Evolutionary conservation across 2,888 invertebrate species (phyloP).

Genomic region (Callimorpha dominula): DNA sequence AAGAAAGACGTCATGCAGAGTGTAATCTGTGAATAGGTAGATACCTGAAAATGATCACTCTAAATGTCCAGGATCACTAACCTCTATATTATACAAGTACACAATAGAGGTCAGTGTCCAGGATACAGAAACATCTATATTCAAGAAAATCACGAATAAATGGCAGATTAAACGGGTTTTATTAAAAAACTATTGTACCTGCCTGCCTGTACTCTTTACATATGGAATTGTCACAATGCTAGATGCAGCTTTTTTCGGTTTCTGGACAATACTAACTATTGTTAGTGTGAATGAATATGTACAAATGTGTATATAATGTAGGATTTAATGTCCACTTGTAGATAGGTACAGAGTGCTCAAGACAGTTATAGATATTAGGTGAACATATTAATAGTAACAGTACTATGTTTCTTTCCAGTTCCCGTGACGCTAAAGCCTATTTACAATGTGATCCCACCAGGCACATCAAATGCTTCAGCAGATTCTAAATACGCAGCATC

Average conservation of each 20-base stretch:
- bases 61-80: too few relatives aligned
- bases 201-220: too few relatives aligned
- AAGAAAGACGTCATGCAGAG: not conserved
- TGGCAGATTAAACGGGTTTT: not conserved
- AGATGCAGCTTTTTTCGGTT: too few relatives aligned
- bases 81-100: too few relatives aligned
- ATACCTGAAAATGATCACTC: not conserved
- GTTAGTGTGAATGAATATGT: too few relatives aligned
- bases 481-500: conserved; percentile 67
- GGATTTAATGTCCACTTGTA: not conserved
- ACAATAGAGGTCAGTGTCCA: too few relatives aligned
- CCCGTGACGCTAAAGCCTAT: conserved; percentile 87
- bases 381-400: not conserved
- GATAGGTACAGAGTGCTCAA: not conserved
- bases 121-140: not conserved
- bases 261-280: too few relatives aligned
- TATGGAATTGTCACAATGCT: too few relatives aligned
- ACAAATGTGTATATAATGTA: not conserved
- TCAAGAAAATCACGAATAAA: not conserved
- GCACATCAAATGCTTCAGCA: conserved; percentile 70
- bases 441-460: conserved; percentile 87
- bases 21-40: not conserved
- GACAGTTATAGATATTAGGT: not conserved
- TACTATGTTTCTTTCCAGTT: conserved; percentile 71
- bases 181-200: not conserved